Evolutionary conservation across 1,140 invertebrate species (phyloP), one percentile per base, ranked within the genome.

Genomic region (Euschistus heros): DNA sequence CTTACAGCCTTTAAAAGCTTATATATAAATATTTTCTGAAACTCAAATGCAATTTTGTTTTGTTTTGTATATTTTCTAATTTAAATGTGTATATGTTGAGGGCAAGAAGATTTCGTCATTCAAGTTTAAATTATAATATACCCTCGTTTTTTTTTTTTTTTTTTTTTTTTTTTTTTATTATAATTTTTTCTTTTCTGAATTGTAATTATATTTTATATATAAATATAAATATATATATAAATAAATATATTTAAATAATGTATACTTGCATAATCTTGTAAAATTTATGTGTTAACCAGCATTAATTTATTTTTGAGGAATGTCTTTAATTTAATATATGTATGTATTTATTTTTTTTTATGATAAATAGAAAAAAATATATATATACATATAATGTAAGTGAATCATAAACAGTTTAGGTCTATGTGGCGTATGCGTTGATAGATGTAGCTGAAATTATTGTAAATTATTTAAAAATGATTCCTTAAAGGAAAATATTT

Each of bases 191-290:
- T n/a, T 50, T 50, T 50, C 54, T 24, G 15, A 26, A 24, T 24
- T 57, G 54, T 57, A 57, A 57, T 57, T 57, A 57, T 57, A 57
- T 26, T 57, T 57, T 57, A 57, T 57, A 57, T 17, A 57, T 57
- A 55, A n/a, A 20, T 55, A 55, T 55, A 55, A 55, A 55, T 55
- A 55, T 55, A 55, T 55, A 55, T 4, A 57, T 50, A 50, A 20
- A 50, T 50, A 57, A 57, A 57, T 57, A 24, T 57, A 57, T 57
- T 57, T 57, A 57, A 57, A 57, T 57, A 57, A 57, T 57, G 54
- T 57, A 57, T 57, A 57, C 54, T 57, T 57, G 24, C 54, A 26
- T 57, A 57, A 57, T 57, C 54, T 57, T 57, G 54, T 57, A 57
- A 57, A 57, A 57, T 57, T 22, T 57, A 57, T 57, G 54, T 57